Base-by-base conservation (phyloP, 2,113 vertebrate genomes). In the Antigone vipio region DNA sequence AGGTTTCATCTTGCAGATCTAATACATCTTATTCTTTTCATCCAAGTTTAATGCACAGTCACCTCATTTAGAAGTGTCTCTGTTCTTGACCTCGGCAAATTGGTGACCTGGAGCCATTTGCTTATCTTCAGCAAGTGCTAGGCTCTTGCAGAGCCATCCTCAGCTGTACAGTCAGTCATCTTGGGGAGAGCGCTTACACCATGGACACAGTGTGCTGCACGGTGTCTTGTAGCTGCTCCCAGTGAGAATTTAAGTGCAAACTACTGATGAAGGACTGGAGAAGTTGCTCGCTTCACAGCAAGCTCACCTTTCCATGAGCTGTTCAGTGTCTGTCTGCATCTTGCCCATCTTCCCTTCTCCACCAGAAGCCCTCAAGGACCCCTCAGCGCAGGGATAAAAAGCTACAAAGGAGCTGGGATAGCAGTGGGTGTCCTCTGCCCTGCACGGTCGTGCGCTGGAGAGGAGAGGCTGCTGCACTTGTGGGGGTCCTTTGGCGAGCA, bases 141-240 rank as follows among this genome's bases (percentile, higher is more conserved):
- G 18, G 29, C 58, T 75, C 35, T 62, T 62, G 3, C 6, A 38
- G 34, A 78, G 74, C 40, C 11, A 35, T 15, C 59, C 32, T 74
- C 50, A 82, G 21, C n/a, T 77, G 55, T 12, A 0, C 16, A 4
- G 40, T 42, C 17, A 15, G 32, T 50, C 42, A 32, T 22, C 42
- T 72, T 50, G 14, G 0, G 0, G 12, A 32, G 49, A 49, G 44
- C 2, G 12, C 63, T 77, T 19, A 38, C 32, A 9, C 1, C 3
- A 8, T 1, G 4, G 44, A 23, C 27, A 10, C 30, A 3, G 34
- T 66, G 59, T 67, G 20, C 11, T 30, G 3, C 0, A 0, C 59
- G 23, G 50, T 59, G 77, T 67, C 59, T 45, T 75, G 23, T 1
- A 30, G 68, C n/a, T 67, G 75, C 40, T 87, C n/a, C 21, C 30